Evolutionary conservation across 1,140 invertebrate genomes (phyloP).

Genomic region (Thalassaphorura encarpata): DNA sequence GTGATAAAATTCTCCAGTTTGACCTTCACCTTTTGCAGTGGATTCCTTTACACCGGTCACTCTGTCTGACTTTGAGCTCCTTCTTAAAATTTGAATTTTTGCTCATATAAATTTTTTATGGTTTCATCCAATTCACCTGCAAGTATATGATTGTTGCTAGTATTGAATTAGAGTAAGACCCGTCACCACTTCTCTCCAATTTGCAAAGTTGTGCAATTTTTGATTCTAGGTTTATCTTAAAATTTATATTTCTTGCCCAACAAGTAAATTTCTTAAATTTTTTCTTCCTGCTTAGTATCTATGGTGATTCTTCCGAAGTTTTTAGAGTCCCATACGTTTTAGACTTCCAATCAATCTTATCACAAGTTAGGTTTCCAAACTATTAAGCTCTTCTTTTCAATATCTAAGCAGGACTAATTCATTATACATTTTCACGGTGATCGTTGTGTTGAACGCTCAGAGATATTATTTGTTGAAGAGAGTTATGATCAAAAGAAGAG

Average conservation of each 20-base stretch:
- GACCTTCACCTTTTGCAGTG: slow-evolving; percentile 80
- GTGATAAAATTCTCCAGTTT: slow-evolving; percentile 67
- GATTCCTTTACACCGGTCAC: slow-evolving; percentile 69
- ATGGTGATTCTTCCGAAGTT: slow-evolving; percentile 57
- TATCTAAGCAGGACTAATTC: too few species aligned
- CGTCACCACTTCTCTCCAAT: slow-evolving; percentile 50
- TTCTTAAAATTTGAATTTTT: slow-evolving; percentile 60
- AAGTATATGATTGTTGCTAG: slow-evolving; percentile 56
- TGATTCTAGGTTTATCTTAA: slow-evolving; percentile 60
- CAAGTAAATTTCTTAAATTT: slow-evolving; percentile 70
- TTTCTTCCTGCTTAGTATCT: slow-evolving; percentile 66
- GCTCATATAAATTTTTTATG: slow-evolving; percentile 56
- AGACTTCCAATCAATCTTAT: slow-evolving; percentile 70
- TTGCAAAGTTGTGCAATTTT: slow-evolving; percentile 72
- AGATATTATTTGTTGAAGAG: slow-evolving; percentile 60
- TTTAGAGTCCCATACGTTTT: slow-evolving; percentile 64
- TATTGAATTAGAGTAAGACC: slow-evolving; percentile 57
- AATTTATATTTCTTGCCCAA: slow-evolving; percentile 60
- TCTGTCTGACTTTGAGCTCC: slow-evolving; percentile 57
- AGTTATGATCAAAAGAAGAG: too few species aligned
- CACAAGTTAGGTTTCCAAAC: slow-evolving; percentile 75
- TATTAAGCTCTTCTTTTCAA: slow-evolving; percentile 36
- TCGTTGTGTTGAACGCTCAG: slow-evolving; percentile 71
- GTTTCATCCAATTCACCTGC: slow-evolving; percentile 63
- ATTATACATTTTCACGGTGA: slow-evolving; percentile 54